Evolutionary conservation across 2,113 vertebrate genomes (phyloP), one percentile per base, ranked within the genome.

Genomic region (Sigmodon hispidus): DNA sequence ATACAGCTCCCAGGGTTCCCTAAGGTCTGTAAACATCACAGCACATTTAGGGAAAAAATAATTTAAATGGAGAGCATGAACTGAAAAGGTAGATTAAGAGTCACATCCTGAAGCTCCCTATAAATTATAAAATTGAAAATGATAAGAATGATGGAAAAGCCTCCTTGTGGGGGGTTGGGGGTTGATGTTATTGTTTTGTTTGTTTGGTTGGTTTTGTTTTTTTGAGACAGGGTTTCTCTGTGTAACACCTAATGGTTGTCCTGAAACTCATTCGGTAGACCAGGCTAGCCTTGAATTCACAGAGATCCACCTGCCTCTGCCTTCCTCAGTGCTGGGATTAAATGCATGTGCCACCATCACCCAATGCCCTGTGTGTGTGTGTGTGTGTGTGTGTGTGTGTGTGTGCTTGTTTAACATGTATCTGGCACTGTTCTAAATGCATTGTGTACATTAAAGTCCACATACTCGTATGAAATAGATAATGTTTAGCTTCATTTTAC

Each of bases 111-210:
- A 85, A 65, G n/a, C 16, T 70, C 22, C 40, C 52, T 4, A 69
- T 87, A 73, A 12, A 84, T 69, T 72, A 29, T 69, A 70, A 94
- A 86, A 40, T 69, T 85, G 8, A 90, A n/a, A 81, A 61, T 87
- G 77, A 80, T 70, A 52, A 87, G 7, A 43, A 73, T 57, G 43
- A 57, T 45, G 69, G 17, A 76, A 93, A 95, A 77, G 9, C 69
- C 7, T 61, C n/a, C 26, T 59, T 90, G 57, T 70, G 50, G 50
- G 10, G 50, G 50, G 10, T 52, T 52, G 5, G n/a, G n/a, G n/a
- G n/a, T n/a, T n/a, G n/a, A n/a, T n/a, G n/a, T n/a, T n/a, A n/a
- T n/a, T 29, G 26, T 26, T 55, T 55, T 55, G 55, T 55, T 55
- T 55, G 12, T 55, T 3, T 57, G 16, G 17, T 57, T 57, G 55